phyloP scores from a whole-genome alignment of 2,113 vertebrate species.

The Nymphicus hollandicus region DNA sequence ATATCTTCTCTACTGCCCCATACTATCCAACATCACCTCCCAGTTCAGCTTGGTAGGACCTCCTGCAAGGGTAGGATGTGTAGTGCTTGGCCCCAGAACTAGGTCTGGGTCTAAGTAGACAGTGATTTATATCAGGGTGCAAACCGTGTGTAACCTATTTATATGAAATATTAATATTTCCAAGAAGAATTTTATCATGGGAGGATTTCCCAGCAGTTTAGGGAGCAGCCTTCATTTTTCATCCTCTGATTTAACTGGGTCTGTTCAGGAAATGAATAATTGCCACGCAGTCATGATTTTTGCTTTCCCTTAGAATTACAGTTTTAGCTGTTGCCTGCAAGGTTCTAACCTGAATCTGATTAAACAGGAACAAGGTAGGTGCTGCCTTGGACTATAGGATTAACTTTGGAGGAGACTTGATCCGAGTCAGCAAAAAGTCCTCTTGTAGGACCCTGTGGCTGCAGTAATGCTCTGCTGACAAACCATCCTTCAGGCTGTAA shows the following conservation, averaged over 20 bases:
- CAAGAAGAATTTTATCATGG: background rate
- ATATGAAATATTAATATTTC: conserved; percentile 29
- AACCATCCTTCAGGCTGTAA: background rate
- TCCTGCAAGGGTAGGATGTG: background rate
- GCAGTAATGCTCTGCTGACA: background rate
- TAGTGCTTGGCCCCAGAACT: background rate
- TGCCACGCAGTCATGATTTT: background rate
- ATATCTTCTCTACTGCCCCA: background rate
- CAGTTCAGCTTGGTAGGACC: background rate
- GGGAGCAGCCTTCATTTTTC: conserved; percentile 41
- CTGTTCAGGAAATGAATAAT: conserved; percentile 15
- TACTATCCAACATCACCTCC: background rate
- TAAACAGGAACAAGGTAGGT: background rate
- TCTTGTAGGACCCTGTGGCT: background rate
- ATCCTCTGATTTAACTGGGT: conserved; percentile 49
- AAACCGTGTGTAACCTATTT: conserved; percentile 1
- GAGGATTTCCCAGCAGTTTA: conserved; percentile 24
- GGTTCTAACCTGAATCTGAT: background rate
- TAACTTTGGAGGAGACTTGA: background rate
- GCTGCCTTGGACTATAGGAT: background rate
- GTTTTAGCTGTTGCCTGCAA: background rate
- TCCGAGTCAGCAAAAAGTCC: background rate
- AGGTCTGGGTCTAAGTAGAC: background rate
- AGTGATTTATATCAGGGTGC: background rate
- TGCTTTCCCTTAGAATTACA: background rate